Conservation (phyloP, 2,113 vertebrate genomes). For the Aramus guarauna region DNA sequence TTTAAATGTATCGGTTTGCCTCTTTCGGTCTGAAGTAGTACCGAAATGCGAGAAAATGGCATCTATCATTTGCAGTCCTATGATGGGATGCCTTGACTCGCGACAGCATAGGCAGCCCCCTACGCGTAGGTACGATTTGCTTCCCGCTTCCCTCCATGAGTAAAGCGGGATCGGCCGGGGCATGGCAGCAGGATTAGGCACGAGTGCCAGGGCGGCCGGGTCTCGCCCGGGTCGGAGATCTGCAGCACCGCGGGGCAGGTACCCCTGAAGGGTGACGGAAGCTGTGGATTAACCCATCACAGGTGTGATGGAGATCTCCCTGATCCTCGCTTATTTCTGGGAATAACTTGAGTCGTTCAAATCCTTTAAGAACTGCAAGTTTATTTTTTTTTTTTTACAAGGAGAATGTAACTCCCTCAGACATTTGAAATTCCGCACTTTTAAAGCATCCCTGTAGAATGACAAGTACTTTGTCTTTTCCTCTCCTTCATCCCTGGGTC, state of each 20-base stretch:
- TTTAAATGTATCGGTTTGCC: background rate
- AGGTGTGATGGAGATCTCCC: background rate
- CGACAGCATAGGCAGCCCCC: background rate
- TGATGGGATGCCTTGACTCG: fast-evolving
- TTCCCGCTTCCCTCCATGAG: fast-evolving
- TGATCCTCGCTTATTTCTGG: background rate
- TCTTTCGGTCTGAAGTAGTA: background rate
- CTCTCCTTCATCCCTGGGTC: background rate
- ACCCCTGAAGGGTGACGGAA: fast-evolving
- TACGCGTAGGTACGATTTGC: fast-evolving
- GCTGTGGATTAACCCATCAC: fast-evolving
- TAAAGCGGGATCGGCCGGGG: fast-evolving
- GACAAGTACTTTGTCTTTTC: background rate
- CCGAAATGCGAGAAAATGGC: background rate
- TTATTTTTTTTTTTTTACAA: background rate
- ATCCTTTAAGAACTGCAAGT: background rate
- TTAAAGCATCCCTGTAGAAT: background rate
- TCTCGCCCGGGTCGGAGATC: background rate
- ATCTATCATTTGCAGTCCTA: fast-evolving
- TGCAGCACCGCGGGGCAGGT: fast-evolving
- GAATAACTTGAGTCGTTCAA: background rate
- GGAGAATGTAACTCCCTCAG: background rate
- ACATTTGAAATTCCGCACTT: background rate
- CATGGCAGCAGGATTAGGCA: fast-evolving
- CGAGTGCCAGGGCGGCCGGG: fast-evolving